Evolutionary conservation across 2,888 invertebrate genomes (phyloP).

Genomic region (Patella ulyssiponensis): DNA sequence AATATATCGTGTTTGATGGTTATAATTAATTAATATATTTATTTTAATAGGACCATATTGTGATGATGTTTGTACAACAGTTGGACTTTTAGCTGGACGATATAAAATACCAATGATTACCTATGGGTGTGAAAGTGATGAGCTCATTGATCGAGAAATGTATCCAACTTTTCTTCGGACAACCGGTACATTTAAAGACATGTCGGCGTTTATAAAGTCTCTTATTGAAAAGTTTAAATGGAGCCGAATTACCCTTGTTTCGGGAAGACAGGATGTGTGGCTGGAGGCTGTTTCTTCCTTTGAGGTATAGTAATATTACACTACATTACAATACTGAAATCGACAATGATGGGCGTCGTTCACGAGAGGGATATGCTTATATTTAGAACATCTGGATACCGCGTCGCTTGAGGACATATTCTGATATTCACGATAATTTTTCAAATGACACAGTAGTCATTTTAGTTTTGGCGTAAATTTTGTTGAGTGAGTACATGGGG

Average conservation of each 20-base stretch:
- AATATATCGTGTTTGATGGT: background rate
- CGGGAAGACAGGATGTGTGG: constrained; percentile 14
- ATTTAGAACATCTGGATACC: too few relatives aligned
- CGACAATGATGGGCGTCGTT: too few relatives aligned
- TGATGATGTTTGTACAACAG: constrained; percentile 18
- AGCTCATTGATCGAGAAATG: background rate
- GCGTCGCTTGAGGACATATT: too few relatives aligned
- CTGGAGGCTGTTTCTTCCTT: constrained; percentile 9
- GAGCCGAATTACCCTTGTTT: constrained; percentile 15
- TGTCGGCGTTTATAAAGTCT: background rate
- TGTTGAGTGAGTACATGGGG: too few relatives aligned
- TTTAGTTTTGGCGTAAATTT: too few relatives aligned
- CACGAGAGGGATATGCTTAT: too few relatives aligned
- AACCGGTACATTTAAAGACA: constrained; percentile 15
- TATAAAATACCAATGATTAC: constrained; percentile 11
- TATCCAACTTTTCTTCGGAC: constrained; percentile 17
- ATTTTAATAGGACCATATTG: constrained; percentile 9
- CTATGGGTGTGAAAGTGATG: constrained; percentile 16
- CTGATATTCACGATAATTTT: too few relatives aligned
- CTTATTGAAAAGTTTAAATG: constrained; percentile 4
- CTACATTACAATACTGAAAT: too few relatives aligned
- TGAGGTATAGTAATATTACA: background rate
- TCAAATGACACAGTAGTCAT: too few relatives aligned
- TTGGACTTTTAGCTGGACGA: constrained; percentile 3
- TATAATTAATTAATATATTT: background rate